These are phyloP conservation scores for Balaenoptera acutorostrata DNA, from an alignment of 2,113 vertebrate genomes.

Conservation along the genomic window DNA sequence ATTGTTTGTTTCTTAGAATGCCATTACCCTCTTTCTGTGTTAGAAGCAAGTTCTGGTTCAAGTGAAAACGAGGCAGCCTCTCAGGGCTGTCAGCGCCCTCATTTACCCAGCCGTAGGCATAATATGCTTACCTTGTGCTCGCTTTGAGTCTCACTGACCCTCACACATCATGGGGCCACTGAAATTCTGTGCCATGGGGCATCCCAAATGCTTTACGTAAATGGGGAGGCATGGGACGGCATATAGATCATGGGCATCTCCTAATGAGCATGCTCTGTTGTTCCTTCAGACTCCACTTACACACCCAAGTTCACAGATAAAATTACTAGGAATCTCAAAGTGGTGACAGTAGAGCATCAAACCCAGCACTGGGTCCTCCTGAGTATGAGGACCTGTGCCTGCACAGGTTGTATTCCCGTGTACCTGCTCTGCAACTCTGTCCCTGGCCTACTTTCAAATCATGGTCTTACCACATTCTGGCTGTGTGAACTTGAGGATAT, in stretches of 20 bases:
- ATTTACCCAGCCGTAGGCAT: neutral
- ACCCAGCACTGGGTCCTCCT: neutral
- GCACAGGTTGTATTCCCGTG: neutral
- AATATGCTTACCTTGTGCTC: neutral
- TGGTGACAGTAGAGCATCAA: neutral
- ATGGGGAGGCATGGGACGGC: rapidly evolving
- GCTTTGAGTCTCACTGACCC: neutral
- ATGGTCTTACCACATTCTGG: neutral
- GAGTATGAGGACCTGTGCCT: neutral
- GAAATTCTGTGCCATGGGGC: neutral
- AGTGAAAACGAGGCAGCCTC: neutral
- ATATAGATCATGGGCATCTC: rapidly evolving
- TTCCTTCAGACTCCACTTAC: neutral
- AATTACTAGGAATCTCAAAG: neutral
- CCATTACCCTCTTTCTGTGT: neutral
- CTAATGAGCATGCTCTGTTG: neutral
- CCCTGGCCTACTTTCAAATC: neutral
- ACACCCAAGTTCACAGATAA: neutral
- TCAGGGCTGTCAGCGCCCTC: neutral
- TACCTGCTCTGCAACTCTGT: too few species aligned
- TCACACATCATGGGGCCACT: neutral
- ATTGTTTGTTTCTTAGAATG: constrained; percentile 9
- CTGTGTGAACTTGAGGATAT: neutral
- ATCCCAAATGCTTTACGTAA: neutral
- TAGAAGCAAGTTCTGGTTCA: constrained; percentile 32